phyloP scores from a whole-genome alignment of 2,113 vertebrate species.

The Lonchura striata region DNA sequence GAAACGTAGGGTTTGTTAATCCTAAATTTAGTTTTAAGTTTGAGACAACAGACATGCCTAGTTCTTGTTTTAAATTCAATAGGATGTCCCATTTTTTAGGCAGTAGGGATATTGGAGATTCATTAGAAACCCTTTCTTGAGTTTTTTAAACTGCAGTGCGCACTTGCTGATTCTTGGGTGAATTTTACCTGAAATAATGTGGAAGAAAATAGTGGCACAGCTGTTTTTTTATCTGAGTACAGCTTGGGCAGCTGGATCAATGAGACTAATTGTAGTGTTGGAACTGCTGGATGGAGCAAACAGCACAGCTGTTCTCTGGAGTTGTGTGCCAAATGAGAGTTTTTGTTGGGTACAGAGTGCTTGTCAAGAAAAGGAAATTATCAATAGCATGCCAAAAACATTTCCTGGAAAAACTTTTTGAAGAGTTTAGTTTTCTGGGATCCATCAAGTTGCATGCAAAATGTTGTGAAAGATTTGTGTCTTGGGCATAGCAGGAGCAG shows the following conservation, averaged over 20 bases:
- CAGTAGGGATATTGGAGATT: neutral
- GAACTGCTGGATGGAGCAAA: neutral
- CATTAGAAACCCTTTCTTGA: neutral
- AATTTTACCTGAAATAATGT: neutral
- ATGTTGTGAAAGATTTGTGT: neutral
- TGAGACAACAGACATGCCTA: neutral
- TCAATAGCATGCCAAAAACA: neutral
- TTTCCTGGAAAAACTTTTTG: neutral
- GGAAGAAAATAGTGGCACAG: neutral
- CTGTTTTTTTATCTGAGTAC: neutral
- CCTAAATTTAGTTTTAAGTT: neutral
- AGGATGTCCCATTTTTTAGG: neutral
- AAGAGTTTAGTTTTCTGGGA: neutral
- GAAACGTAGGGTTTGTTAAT: neutral
- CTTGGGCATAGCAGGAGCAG: neutral
- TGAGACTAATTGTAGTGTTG: neutral
- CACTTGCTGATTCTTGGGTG: neutral
- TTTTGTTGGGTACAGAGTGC: neutral
- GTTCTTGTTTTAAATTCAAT: neutral
- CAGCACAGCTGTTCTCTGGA: neutral
- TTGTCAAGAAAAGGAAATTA: neutral
- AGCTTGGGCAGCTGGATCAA: neutral
- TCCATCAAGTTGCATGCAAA: neutral
- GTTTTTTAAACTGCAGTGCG: neutral
- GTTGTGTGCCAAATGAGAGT: fast-evolving